These are phyloP conservation scores for Drosophila atroscutellata DNA, from an alignment of 2,888 invertebrate genomes.

Conservation along the genomic window DNA sequence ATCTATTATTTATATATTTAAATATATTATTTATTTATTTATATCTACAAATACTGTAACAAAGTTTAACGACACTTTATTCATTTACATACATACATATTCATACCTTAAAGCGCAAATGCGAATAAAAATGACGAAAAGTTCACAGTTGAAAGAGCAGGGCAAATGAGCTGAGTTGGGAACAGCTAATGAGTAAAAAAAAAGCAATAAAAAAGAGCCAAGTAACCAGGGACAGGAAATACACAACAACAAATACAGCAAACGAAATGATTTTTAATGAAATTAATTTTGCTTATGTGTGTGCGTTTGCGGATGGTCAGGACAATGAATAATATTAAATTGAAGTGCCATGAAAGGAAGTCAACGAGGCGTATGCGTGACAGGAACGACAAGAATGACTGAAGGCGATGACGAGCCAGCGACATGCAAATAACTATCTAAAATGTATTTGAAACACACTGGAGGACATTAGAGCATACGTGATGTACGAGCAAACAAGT, in stretches of 20 bases:
- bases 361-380: constrained; percentile 58
- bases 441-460: constrained; percentile 44
- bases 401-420: constrained; percentile 20
- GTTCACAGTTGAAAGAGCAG: constrained; percentile 43
- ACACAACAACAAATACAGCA: constrained; percentile 13
- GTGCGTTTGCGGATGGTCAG: constrained; percentile 26
- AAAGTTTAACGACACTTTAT: too few relatives aligned
- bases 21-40: neutral
- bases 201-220: constrained; percentile 12
- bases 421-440: constrained; percentile 56
- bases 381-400: constrained; percentile 9
- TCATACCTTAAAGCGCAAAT: neutral
- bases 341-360: constrained; percentile 31
- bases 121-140: constrained; percentile 1
- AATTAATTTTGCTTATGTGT: constrained; percentile 29
- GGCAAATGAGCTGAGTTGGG: constrained; percentile 28
- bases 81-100: neutral
- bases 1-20: neutral
- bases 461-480: constrained; percentile 49
- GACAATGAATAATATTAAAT: constrained; percentile 50
- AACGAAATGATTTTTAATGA: constrained; percentile 39
- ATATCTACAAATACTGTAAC: neutral
- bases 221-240: constrained; percentile 19
- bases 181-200: constrained; percentile 37
- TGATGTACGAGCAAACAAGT: constrained; percentile 21